Conservation (phyloP, 1,140 invertebrate genomes). For the Drosophila funebris region DNA sequence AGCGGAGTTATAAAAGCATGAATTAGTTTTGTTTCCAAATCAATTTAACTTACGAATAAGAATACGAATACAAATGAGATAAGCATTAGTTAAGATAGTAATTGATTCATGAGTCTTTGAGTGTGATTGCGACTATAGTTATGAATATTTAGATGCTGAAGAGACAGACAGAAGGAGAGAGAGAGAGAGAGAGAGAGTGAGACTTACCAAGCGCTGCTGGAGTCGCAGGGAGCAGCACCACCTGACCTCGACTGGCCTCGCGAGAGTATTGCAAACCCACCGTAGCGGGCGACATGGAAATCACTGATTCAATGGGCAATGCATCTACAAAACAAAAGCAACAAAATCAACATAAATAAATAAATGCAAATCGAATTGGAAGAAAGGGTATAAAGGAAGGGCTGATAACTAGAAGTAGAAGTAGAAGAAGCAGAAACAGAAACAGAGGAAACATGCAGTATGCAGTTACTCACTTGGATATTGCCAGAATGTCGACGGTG, state of each 20-base stretch:
- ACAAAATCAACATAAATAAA: slow-evolving; percentile 53
- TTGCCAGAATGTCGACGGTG: slow-evolving; percentile 89
- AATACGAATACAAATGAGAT: slow-evolving; percentile 2
- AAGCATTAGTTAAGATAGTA: slow-evolving; percentile 26
- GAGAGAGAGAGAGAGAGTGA: neutral
- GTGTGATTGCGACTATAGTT: neutral
- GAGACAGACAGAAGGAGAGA: neutral
- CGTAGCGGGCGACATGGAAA: slow-evolving; percentile 87
- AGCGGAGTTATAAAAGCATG: slow-evolving; percentile 81
- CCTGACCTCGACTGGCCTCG: slow-evolving; percentile 91
- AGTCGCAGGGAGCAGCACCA: slow-evolving; percentile 89
- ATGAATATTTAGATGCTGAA: neutral
- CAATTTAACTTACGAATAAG: slow-evolving; percentile 49
- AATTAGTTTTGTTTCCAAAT: slow-evolving; percentile 75
- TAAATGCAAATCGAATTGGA: slow-evolving; percentile 32
- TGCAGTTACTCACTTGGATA: slow-evolving; percentile 87
- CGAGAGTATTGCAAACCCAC: slow-evolving; percentile 91
- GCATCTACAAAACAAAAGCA: slow-evolving; percentile 84
- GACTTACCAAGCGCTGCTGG: slow-evolving; percentile 84
- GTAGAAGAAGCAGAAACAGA: neutral
- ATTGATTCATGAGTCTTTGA: neutral
- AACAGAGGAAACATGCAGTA: too few species aligned
- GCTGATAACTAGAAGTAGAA: neutral
- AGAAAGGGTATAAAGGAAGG: neutral
- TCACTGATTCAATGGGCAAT: slow-evolving; percentile 88